Conservation (phyloP, 2,888 invertebrate species). For the Catocala sponsa region DNA sequence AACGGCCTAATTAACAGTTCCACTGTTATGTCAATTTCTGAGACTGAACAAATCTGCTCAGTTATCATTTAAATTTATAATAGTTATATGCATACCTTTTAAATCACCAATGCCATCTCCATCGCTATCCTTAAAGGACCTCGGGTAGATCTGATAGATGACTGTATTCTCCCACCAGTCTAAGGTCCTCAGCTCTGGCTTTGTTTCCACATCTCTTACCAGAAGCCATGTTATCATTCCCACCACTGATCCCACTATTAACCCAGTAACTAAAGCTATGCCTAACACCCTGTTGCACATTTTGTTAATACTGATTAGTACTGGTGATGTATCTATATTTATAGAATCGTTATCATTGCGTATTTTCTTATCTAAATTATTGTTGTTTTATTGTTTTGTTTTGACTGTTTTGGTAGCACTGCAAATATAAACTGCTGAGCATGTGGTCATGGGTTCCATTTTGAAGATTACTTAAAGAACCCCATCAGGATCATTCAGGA, state of each 20-base stretch:
- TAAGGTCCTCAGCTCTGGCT: conserved; percentile 53
- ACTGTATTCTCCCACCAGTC: conserved; percentile 89
- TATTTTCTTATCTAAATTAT: conserved; percentile 24
- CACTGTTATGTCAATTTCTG: no score
- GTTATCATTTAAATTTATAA: no score
- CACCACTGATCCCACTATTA: conserved; percentile 51
- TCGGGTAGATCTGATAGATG: conserved; percentile 95
- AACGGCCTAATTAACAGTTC: no score
- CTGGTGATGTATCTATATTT: conserved; percentile 18
- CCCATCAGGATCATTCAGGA: no score
- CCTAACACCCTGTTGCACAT: conserved; percentile 11
- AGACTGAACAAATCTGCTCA: no score
- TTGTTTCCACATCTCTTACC: conserved; percentile 77
- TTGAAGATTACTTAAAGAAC: no score
- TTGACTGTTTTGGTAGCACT: neutral
- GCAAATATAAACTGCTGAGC: no score
- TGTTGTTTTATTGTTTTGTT: conserved; percentile 17
- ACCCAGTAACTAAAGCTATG: conserved; percentile 34
- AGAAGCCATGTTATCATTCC: conserved; percentile 64
- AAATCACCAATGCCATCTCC: conserved; percentile 95
- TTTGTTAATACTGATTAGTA: neutral
- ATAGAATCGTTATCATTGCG: conserved; percentile 34
- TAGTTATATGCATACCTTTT: conserved; percentile 80
- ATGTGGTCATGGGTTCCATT: no score
- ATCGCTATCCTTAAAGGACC: conserved; percentile 94